Base-by-base conservation (phyloP, 2,888 invertebrate genomes). In the Diaperis boleti region DNA sequence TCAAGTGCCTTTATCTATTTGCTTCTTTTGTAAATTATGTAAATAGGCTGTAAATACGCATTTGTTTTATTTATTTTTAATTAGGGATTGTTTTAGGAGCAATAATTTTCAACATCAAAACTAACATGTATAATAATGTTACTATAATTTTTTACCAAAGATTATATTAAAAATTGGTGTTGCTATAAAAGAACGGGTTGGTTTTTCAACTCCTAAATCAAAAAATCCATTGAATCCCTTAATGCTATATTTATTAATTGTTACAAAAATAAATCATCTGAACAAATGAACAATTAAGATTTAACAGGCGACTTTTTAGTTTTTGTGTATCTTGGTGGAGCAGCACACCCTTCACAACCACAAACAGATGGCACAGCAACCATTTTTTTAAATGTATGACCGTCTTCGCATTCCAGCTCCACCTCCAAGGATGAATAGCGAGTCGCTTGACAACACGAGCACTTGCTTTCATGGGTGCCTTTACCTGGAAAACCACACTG, bases 381-480 rank as follows among this genome's bases (percentile, higher is more conserved):
- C 60, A 73, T 74, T 62, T 81, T 81, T 13, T 69, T 74, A 65
- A 74, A 76, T 31, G 66, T 72, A 22, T 71, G 73, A 4, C 79
- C 79, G 70, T 82, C 79, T 35, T 75, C 76, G 62, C 83, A 83
- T 7, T 69, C 69, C 22, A 83, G 61, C 26, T 78, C 75, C 0
- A 82, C 75, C n/a, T 69, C 49, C 7, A 81, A 55, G n/a, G 73
- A 65, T 26, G 65, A 65, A 57, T 74, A 79, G 18, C 74, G 62
- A 4, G 72, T 71, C 0, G 78, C 78, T 65, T 78, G 79, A 68
- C 83, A 90, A 72, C 90, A 90, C 61, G 85, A 83, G 77, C 89
- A 82, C 1, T 72, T 65, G 0, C 77, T 77, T 68, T 87, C 87
- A 76, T 89, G 88, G 47, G 77, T 72, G 42, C 85, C 86, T 0